Evolutionary conservation across 1,140 invertebrate species (phyloP), one percentile per base, ranked within the genome.

Genomic region (Bombus ignitus): DNA sequence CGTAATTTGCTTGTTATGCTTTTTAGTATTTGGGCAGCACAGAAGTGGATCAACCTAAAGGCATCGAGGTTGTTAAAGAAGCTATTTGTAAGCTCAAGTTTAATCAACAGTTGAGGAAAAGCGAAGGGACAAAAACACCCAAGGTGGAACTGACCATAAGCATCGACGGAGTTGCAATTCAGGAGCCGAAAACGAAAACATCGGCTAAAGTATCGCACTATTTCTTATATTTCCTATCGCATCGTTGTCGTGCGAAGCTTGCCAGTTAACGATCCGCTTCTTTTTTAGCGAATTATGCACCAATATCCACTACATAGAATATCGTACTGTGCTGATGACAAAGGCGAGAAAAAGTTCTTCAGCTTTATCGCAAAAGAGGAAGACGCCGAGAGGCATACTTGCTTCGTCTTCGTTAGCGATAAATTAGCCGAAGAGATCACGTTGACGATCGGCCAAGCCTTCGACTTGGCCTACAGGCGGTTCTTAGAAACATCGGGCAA

Each of bases 301-400:
- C 98, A 99, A 94, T 99, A 99, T 94, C 98, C 99, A 1, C 95
- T 99, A n/a, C 98, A 99, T 94, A 97, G 98, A 94, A 99, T 99
- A 95, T 99, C 98, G 0, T 99, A 99, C 95, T 99, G 99, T 96
- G 99, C 99, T 12, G 99, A 99, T 94, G 99, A 99, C 94, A 99
- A 99, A 94, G 98, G 98, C 66, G 98, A 99, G 81, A 99, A 99
- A 93, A 98, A 98, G 90, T 99, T 99, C 95, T 99, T 99, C 95
- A 98, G 97, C 92, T 99, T 99, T 94, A 99, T 99, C 91, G 99
- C 98, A 57, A 99, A 99, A 96, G 98, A 98, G 89, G 97, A 97
- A 13, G 96, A 96, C 35, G 96, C 97, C 72, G 98, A 99, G 89
- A 97, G 97, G 89, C 98, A 99, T 93, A 98, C 97, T 92, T 99